A percentile compares a stretch with the other conserved stretches of the same genome.
Conservation (phyloP, 2,797 vertebrate species). For the Emydoidea blandingii region DNA sequence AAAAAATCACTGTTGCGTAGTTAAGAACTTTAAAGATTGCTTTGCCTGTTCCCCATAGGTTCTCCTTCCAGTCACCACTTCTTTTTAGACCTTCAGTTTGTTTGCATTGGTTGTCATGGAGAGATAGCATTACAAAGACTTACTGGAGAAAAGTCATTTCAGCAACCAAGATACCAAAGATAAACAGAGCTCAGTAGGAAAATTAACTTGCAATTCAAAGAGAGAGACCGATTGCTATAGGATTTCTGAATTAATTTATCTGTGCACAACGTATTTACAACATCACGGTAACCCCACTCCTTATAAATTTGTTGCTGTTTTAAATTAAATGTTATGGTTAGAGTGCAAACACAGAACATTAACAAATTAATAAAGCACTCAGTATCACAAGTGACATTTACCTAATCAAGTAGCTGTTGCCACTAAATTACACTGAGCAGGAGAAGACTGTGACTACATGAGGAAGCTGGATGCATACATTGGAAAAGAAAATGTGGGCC, state of each 20-base stretch:
- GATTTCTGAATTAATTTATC: neutral
- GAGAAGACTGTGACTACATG: fast-evolving
- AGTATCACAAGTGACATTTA: fast-evolving
- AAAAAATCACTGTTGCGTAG: constrained; percentile 9
- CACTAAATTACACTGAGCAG: fast-evolving
- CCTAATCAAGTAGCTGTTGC: fast-evolving
- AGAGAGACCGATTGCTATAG: neutral
- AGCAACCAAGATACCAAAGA: neutral
- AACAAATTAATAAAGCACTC: neutral
- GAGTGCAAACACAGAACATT: fast-evolving
- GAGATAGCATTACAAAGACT: neutral
- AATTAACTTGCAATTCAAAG: neutral
- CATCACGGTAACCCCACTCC: fast-evolving
- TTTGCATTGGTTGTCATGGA: constrained; percentile 69
- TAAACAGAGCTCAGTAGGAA: neutral
- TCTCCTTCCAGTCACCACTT: constrained; percentile 42
- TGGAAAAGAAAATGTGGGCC: neutral
- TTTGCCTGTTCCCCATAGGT: constrained; percentile 36
- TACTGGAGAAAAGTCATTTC: neutral
- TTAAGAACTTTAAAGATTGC: constrained; percentile 63
- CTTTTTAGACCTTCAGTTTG: constrained; percentile 45
- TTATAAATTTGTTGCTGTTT: neutral
- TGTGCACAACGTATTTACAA: fast-evolving
- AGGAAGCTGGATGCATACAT: fast-evolving
- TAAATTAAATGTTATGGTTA: neutral